Evolutionary conservation across 2,888 invertebrate species (phyloP), one percentile per base, ranked within the genome.

Genomic region (Alcis repandata): DNA sequence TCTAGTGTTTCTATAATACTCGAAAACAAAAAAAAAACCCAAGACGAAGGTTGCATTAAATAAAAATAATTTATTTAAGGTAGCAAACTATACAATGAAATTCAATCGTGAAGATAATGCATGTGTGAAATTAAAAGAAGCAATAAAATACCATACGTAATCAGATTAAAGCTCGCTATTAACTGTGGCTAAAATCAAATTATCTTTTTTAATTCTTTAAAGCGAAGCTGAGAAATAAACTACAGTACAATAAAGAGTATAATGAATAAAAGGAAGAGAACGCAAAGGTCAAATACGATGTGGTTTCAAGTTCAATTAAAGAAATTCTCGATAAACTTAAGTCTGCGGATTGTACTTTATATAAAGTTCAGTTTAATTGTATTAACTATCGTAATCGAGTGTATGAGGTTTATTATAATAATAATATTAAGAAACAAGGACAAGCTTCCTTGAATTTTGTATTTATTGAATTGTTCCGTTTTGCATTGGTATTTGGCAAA

Each of bases 241-340:
- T 80, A 79, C 75, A 68, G 70, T 59, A 83, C 84, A 86, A 84
- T 83, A 82, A 86, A 79, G 79, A 79, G 77, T 81, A 81, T 85
- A 87, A 87, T 85, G 87, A 86, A 82, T 80, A 80, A 80, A 83
- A 81, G 77, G 73, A 71, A 76, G 67, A 74, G 71, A 79, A 80
- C 75, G 68, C 79, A 82, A 85, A 86, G 85, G 85, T 86, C 83
- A 85, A 65, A 66, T 67, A 68, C 68, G 65, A 58, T 68, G 69
- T 63, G 45, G 65, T 62, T 70, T 62, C 68, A 68, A 67, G 74
- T 80, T 76, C 78, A 82, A 80, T 80, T 82, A 80, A 80, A 77
- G 75, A 74, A 75, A 70, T 74, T 73, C 71, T 27, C 71, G 62
- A 76, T 73, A 73, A 76, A 66, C 58, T 65, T 65, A 63, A 63